Conservation (phyloP, 2,113 vertebrate species). For the Rhagologus leucostigma region DNA sequence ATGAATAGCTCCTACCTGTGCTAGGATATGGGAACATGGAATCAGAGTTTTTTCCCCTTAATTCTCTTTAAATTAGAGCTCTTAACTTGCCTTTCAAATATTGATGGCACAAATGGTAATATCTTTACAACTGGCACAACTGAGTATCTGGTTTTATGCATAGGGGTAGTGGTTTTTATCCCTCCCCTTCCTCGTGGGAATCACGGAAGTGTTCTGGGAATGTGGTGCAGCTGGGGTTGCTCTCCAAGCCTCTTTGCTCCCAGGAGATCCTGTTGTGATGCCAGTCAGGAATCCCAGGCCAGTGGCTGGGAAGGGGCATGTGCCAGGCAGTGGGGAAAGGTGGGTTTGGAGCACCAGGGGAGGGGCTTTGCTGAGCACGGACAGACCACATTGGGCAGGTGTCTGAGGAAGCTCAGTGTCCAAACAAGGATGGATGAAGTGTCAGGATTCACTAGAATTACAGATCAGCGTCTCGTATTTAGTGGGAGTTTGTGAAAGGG, state of each 20-base stretch:
- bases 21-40: background rate
- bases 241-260: background rate
- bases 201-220: background rate
- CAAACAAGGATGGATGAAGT: background rate
- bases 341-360: background rate
- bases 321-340: background rate
- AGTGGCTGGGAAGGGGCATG: accelerated
- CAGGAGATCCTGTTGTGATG: background rate
- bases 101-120: background rate
- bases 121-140: background rate
- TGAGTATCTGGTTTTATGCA: background rate
- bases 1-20: background rate
- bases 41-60: background rate
- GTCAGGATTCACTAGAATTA: background rate
- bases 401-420: background rate
- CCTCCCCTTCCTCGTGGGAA: background rate
- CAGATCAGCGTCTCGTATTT: background rate
- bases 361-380: background rate
- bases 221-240: background rate
- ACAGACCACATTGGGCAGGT: background rate
- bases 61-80: background rate
- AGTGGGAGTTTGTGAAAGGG: background rate
- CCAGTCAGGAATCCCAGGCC: background rate
- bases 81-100: background rate
- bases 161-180: background rate